phyloP scores from a whole-genome alignment of 1,140 invertebrate species.

The Drosophila biarmipes region DNA sequence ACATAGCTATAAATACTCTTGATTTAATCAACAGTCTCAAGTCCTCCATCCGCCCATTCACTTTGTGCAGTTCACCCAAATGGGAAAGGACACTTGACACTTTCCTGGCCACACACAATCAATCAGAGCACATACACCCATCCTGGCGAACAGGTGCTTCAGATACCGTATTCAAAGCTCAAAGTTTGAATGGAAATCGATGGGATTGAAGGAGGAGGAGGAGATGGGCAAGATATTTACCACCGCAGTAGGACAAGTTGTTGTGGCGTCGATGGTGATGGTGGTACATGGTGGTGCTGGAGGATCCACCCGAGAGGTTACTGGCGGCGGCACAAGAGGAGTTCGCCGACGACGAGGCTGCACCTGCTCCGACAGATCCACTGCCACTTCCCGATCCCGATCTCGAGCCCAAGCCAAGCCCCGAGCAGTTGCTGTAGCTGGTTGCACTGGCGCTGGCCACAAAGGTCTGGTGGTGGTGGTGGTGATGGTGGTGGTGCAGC shows the following conservation, averaged over 20 bases:
- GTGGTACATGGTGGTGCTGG: slow-evolving; percentile 74
- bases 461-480: slow-evolving; percentile 78
- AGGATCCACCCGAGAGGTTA: slow-evolving; percentile 38
- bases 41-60: slow-evolving; percentile 6
- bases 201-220: not conserved
- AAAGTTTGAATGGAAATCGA: slow-evolving; percentile 12
- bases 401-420: slow-evolving; percentile 23
- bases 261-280: slow-evolving; percentile 79
- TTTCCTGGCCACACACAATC: slow-evolving; percentile 15
- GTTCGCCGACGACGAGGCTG: slow-evolving; percentile 14
- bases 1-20: not conserved
- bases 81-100: slow-evolving; percentile 53
- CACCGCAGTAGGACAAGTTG: slow-evolving; percentile 82
- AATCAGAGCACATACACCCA: not conserved
- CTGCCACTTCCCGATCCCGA: slow-evolving; percentile 19
- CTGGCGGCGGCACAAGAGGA: slow-evolving; percentile 16
- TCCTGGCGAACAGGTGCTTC: slow-evolving; percentile 5
- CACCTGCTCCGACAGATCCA: not conserved
- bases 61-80: slow-evolving; percentile 7
- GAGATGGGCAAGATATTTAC: slow-evolving; percentile 63
- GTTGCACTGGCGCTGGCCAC: slow-evolving; percentile 72
- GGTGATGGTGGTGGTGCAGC: slow-evolving; percentile 72
- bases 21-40: slow-evolving; percentile 7
- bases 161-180: slow-evolving; percentile 18
- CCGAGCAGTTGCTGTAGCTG: slow-evolving; percentile 62